Evolutionary conservation across 2,797 vertebrate species (phyloP), one percentile per base, ranked within the genome.

Genomic region (Gadopsis bispinosus): DNA sequence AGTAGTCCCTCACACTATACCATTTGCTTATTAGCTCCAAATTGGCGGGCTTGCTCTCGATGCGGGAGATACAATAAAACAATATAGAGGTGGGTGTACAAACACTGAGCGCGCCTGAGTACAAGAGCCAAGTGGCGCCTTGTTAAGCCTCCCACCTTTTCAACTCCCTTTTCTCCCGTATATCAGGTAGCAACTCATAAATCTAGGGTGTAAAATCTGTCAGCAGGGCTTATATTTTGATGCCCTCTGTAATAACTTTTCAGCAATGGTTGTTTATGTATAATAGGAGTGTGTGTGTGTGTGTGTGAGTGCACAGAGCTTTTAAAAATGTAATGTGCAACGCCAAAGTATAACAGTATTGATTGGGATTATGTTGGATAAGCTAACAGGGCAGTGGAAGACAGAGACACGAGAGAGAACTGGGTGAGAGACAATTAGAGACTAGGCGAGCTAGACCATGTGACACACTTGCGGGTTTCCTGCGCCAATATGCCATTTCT

Each of bases 201-300:
- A 90, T 93, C 82, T 74, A 33, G 59, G 74, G 64, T 83, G 82
- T 91, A 87, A 89, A 91, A 88, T 80, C 73, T 90, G 89, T 86
- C 78, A 50, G 73, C 58, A n/a, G 48, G 51, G 64, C 75, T 86
- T 80, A 89, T 77, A 85, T 74, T 77, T 75, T 76, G 73, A 83
- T 76, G 77, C 84, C 78, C 83, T 84, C 73, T 83, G 72, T 77
- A 88, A 87, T 88, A 88, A 89, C 79, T 87, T 81, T 79, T 65
- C 77, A 63, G 75, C 29, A 54, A 10, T 7, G 22, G 13, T 65
- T 87, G 79, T 89, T 88, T 79, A 77, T 81, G 60, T 71, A 63
- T 77, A 77, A 62, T 62, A 45, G 26, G 45, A 69, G 20, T 79
- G 47, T 70, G 47, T 73, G 55, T 56, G 75, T 73, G 53, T 26